Evolutionary conservation across 2,888 invertebrate genomes (phyloP).

Genomic region (Cephus spinipes): DNA sequence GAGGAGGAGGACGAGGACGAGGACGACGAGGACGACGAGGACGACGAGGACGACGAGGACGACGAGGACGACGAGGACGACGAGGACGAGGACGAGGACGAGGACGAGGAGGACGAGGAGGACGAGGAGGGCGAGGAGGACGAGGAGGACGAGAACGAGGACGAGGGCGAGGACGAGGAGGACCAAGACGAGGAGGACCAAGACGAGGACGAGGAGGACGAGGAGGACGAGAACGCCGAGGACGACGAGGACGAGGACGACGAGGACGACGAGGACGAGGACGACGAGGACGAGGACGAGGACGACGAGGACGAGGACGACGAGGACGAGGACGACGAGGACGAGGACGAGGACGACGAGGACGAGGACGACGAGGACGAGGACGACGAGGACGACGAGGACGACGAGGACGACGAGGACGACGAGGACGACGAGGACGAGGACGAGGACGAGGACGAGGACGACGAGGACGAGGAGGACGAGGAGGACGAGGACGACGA

Average conservation of each 20-base stretch:
- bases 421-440: constrained; percentile 3
- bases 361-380: constrained; percentile 3
- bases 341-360: background rate
- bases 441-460: constrained; percentile 1
- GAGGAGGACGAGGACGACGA: background rate
- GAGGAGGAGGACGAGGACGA: constrained; percentile 4
- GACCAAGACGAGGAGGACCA: no score
- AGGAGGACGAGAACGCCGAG: no score
- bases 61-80: constrained; percentile 5
- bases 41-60: constrained; percentile 5
- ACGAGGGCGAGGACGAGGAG: no score
- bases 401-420: background rate
- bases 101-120: no score
- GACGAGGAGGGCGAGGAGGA: no score
- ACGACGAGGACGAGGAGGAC: background rate
- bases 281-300: background rate
- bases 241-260: no score
- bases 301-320: background rate
- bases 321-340: background rate
- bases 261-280: no score
- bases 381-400: background rate
- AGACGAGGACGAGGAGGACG: no score
- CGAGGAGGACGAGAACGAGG: no score
- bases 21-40: constrained; percentile 6
- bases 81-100: constrained; percentile 12